Evolutionary conservation across 2,797 vertebrate species (phyloP), one percentile per base, ranked within the genome.

Genomic region (Tragopan temminckii): DNA sequence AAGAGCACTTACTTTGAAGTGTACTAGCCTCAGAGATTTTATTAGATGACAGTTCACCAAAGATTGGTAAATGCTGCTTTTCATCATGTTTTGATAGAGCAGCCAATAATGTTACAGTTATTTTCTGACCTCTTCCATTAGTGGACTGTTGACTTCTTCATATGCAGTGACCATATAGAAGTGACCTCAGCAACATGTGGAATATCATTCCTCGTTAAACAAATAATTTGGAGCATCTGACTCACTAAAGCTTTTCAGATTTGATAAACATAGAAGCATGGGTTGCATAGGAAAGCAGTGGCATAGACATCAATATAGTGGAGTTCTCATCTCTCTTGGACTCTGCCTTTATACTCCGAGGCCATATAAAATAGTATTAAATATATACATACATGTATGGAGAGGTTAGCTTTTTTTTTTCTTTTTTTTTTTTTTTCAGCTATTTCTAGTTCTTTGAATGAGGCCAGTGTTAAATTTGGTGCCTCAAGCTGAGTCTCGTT

Each of bases 371-470:
- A 74, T 72, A 53, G 5, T 64, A 23, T 59, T 85, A 78, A 86
- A 43, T 79, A 55, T 50, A 23, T 76, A 55, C 45, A 24, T 35
- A 59, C 11, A 5, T 74, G 13, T 79, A 67, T 45, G 42, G 23
- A 58, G 20, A 50, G 6, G 72, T 86, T 52, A 80, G 21, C 38
- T 83, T 61, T 79, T 68, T 72, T 89, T 92, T 83, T 61, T 79
- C 66, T 72, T 89, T 92, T 48, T 25, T 13, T 42, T 42, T 42
- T 23, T 24, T 13, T 25, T 8, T 23, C 80, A 55, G 38, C 20
- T 82, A 59, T 87, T 67, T 94, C 46, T 85, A 79, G 72, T 85
- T 87, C 85, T 95, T 79, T 92, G 46, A 93, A 93, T 89, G 53
- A 96, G 38, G 11, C 74, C 8, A 25, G 18, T 79, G 36, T 70